phyloP scores from a whole-genome alignment of 2,113 vertebrate species.

The Tympanuchus pallidicinctus region DNA sequence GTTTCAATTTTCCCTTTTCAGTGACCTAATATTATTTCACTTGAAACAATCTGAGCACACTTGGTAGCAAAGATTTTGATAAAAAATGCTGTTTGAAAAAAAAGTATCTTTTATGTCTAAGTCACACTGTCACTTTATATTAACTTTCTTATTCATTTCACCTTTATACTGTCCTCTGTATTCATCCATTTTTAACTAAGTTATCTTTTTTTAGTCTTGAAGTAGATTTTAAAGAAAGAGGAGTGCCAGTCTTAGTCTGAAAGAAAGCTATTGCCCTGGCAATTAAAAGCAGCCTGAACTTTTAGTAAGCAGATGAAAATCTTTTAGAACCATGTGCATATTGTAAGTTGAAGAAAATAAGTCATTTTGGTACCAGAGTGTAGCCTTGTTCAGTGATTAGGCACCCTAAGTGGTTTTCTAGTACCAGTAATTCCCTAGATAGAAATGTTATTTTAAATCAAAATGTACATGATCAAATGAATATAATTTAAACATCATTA shows the following conservation, averaged over 20 bases:
- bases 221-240: slow-evolving; percentile 46
- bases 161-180: slow-evolving; percentile 51
- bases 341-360: slow-evolving; percentile 8
- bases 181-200: slow-evolving; percentile 67
- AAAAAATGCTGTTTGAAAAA: slow-evolving; percentile 64
- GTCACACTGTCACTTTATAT: slow-evolving; percentile 71
- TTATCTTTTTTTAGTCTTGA: slow-evolving; percentile 48
- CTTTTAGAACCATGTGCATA: not conserved
- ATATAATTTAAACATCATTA: not conserved
- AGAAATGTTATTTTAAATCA: not conserved
- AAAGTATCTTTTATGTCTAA: slow-evolving; percentile 48
- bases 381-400: not conserved
- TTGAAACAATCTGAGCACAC: slow-evolving; percentile 27
- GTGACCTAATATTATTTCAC: slow-evolving; percentile 37
- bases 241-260: not conserved
- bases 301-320: not conserved
- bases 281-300: slow-evolving; percentile 52
- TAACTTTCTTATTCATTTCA: slow-evolving; percentile 64
- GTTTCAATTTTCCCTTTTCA: slow-evolving; percentile 20
- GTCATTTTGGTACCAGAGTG: not conserved
- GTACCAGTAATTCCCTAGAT: not conserved
- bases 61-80: slow-evolving; percentile 52
- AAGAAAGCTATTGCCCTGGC: not conserved
- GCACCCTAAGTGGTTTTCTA: not conserved
- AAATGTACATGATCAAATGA: not conserved